Conservation (phyloP, 1,140 invertebrate genomes). For the Microplitis mediator region DNA sequence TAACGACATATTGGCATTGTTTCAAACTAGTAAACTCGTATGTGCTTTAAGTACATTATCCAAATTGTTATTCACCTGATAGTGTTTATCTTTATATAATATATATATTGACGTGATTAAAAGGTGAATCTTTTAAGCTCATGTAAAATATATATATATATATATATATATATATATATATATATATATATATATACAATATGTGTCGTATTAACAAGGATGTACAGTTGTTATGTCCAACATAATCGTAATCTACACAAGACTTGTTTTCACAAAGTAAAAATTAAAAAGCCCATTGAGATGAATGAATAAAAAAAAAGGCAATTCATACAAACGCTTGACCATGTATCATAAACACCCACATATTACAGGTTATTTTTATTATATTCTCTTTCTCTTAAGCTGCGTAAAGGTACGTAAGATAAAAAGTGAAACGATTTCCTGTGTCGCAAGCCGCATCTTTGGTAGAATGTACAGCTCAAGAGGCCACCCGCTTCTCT, state of each 20-base stretch:
- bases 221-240: background rate
- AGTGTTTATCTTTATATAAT: too few relatives aligned
- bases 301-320: slow-evolving; percentile 31
- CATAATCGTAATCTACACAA: background rate
- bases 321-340: slow-evolving; percentile 40
- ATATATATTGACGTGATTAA: too few relatives aligned
- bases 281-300: slow-evolving; percentile 36
- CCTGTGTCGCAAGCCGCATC: background rate
- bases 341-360: slow-evolving; percentile 43
- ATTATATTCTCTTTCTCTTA: slow-evolving; percentile 5
- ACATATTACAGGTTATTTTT: slow-evolving; percentile 39
- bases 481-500: background rate
- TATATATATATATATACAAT: too few relatives aligned
- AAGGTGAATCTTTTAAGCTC: too few relatives aligned
- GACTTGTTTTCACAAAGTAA: background rate
- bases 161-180: too few relatives aligned
- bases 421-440: slow-evolving; percentile 3
- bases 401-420: background rate
- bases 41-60: background rate
- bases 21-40: slow-evolving; percentile 25
- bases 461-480: too few relatives aligned
- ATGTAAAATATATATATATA: too few relatives aligned
- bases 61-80: background rate
- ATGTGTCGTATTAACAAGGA: background rate
- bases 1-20: slow-evolving; percentile 36